Evolutionary conservation across 2,888 invertebrate species (phyloP).

Genomic region (Julus scanicus): DNA sequence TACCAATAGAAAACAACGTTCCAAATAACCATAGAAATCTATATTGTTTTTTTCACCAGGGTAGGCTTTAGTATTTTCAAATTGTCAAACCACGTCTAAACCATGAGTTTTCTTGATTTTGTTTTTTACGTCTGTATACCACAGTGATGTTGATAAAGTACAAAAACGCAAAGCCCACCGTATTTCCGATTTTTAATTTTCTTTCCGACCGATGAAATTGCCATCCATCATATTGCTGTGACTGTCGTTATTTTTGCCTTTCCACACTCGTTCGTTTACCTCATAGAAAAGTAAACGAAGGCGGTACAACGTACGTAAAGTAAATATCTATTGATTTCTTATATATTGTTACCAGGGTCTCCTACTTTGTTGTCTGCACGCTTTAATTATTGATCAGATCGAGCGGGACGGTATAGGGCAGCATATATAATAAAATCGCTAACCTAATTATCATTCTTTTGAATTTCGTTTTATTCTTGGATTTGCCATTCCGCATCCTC

Average conservation of each 20-base stretch:
- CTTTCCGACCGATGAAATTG: slow-evolving; percentile 10
- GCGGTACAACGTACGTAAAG: not conserved
- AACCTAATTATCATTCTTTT: slow-evolving; percentile 21
- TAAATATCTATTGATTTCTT: slow-evolving; percentile 29
- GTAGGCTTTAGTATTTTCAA: too few species aligned
- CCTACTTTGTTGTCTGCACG: not conserved
- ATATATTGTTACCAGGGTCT: not conserved
- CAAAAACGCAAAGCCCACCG: not conserved
- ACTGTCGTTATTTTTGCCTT: slow-evolving; percentile 8
- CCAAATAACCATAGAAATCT: too few species aligned
- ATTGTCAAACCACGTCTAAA: too few species aligned
- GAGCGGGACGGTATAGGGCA: not conserved
- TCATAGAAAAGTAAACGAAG: not conserved
- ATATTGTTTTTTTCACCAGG: too few species aligned
- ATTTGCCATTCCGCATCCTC: not conserved
- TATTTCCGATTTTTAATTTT: slow-evolving; percentile 39
- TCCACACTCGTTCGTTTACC: slow-evolving; percentile 16
- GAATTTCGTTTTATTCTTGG: not conserved
- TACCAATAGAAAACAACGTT: too few species aligned
- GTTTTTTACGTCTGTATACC: too few species aligned
- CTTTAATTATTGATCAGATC: slow-evolving; percentile 42
- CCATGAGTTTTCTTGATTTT: too few species aligned
- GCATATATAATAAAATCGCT: slow-evolving; percentile 9
- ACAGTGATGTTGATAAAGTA: not conserved
- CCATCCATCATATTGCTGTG: not conserved